Evolutionary conservation across 2,888 invertebrate species (phyloP), one percentile per base, ranked within the genome.

Genomic region (Sinhomidia bicolor): DNA sequence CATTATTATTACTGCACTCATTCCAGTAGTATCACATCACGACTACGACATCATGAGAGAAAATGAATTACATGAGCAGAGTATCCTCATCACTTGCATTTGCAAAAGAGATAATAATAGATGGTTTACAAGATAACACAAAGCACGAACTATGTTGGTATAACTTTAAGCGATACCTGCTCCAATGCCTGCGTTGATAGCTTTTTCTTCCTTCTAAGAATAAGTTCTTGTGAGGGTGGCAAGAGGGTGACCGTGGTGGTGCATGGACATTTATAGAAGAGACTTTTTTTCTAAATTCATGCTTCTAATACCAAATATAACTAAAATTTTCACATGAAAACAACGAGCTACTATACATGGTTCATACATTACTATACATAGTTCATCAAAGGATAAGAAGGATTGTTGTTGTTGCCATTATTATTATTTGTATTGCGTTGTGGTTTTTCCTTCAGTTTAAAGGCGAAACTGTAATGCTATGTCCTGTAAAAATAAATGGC

Each of bases 1-100:
- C 7, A 32, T 68, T 68, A 68, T 68, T 44, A 41, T 71, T 71
- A 71, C 54, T 51, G 29, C 54, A 54, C 68, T 68, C 32, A 79
- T 79, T 79, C 78, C 78, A 79, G 78, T n/a, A n/a, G n/a, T n/a
- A n/a, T n/a, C n/a, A n/a, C 36, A 79, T 79, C 78, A 79, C 78
- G 76, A 78, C 76, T 29, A 51, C 62, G 68, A 68, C 36, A 68
- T 36, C 68, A 68, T 68, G 57, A 36, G 23, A 79, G 57, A 57
- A 57, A 79, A 79, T 79, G 78, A 79, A 54, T 79, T 79, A 79
- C 78, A 57, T 79, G 57, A 74, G 23, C 36, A 74, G 20, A 44
- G n/a, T 9, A 23, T 12, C 47, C 10, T 60, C 6, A 60, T 60
- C n/a, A n/a, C n/a, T n/a, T n/a, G 60, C 60, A 60, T 26, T 60